Evolutionary conservation across 1,140 invertebrate genomes (phyloP).

Genomic region (Odontomachus brunneus): DNA sequence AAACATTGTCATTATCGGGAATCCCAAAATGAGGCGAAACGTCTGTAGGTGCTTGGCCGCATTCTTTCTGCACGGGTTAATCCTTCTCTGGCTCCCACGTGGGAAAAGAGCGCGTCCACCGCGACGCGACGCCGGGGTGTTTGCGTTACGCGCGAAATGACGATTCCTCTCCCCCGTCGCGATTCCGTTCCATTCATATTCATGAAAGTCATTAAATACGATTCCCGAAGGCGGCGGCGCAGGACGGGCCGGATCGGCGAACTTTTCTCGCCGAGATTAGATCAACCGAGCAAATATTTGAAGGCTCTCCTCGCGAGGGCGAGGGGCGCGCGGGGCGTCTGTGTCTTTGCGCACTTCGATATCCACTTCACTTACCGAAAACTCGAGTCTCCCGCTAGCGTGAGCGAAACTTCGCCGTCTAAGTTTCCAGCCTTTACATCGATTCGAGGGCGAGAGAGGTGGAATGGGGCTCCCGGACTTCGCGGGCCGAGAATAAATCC

Average conservation of each 20-base stretch:
- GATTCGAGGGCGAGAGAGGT: slow-evolving; percentile 33
- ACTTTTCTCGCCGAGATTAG: slow-evolving; percentile 47
- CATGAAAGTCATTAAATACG: slow-evolving; percentile 52
- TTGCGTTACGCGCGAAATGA: too few species aligned
- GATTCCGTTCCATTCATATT: slow-evolving; percentile 33
- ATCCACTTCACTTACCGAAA: background rate
- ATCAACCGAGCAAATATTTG: slow-evolving; percentile 56
- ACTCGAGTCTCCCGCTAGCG: background rate
- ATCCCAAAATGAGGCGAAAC: too few species aligned
- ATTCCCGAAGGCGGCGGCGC: slow-evolving; percentile 32
- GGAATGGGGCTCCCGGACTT: slow-evolving; percentile 21
- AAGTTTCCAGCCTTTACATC: slow-evolving; percentile 55
- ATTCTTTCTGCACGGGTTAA: too few species aligned
- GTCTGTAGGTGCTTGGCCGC: too few species aligned
- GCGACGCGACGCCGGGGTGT: too few species aligned
- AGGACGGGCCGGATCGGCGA: background rate
- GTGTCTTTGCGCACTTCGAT: slow-evolving; percentile 49
- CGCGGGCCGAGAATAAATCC: slow-evolving; percentile 59
- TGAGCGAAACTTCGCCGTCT: slow-evolving; percentile 25
- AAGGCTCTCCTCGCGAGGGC: slow-evolving; percentile 4
- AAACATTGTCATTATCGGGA: too few species aligned
- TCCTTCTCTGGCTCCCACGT: too few species aligned
- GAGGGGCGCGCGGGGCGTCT: background rate
- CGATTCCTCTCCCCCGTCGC: too few species aligned
- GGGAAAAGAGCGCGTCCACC: too few species aligned